Evolutionary conservation across 2,797 vertebrate species (phyloP).

Genomic region (Chlorospingus flavigularis): DNA sequence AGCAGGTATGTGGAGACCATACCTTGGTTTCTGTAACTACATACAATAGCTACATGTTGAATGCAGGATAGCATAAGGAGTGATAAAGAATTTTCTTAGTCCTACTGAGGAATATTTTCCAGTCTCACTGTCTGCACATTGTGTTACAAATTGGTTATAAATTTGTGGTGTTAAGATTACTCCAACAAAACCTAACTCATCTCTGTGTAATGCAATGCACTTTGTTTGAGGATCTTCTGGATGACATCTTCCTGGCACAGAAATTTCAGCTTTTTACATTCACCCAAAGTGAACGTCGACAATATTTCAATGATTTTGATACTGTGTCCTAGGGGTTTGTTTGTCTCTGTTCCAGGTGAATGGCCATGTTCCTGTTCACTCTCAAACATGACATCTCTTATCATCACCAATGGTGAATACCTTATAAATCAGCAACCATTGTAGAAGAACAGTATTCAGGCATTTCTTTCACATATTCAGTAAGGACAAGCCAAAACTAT

Average conservation of each 20-base stretch:
- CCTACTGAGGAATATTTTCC: not conserved
- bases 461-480: not conserved
- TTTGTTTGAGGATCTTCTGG: not conserved
- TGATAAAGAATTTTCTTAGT: not conserved
- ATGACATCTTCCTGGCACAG: not conserved
- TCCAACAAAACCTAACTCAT: not conserved
- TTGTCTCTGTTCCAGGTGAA: not conserved
- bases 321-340: fast-evolving
- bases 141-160: not conserved
- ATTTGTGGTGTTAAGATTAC: not conserved
- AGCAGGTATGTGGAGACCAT: not conserved
- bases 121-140: not conserved
- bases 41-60: not conserved
- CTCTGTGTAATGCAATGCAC: not conserved
- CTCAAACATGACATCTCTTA: not conserved
- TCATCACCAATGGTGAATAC: not conserved
- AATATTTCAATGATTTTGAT: not conserved
- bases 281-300: not conserved
- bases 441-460: not conserved
- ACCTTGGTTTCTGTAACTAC: not conserved
- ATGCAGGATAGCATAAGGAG: not conserved
- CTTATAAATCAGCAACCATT: not conserved
- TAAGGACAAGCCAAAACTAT: not conserved
- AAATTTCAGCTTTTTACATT: not conserved
- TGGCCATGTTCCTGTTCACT: not conserved